A percentile compares a stretch with the other conserved stretches of the same genome.
Conservation (phyloP, 2,113 vertebrate species). For the Paracanthobrama guichenoti region DNA sequence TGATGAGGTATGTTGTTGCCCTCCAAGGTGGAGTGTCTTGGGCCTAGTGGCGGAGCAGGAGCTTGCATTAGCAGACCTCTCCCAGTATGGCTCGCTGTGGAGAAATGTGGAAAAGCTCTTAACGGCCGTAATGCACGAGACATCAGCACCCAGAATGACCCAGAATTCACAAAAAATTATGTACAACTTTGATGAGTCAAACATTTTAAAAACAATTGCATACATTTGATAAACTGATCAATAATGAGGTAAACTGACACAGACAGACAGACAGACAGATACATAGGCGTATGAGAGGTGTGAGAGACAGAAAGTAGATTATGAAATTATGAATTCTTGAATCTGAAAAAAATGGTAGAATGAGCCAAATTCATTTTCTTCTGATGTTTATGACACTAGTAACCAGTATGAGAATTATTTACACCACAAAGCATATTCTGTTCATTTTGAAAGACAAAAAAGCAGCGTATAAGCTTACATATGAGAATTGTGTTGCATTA, state of each 20-base stretch:
- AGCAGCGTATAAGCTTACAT: neutral
- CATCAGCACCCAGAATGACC: slow-evolving; percentile 36
- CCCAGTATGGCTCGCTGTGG: slow-evolving; percentile 71
- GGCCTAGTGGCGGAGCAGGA: slow-evolving; percentile 68
- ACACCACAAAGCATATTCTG: neutral
- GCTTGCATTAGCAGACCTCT: slow-evolving; percentile 69
- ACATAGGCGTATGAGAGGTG: neutral
- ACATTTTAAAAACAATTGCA: neutral
- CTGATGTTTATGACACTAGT: neutral
- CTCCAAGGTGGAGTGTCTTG: slow-evolving; percentile 71
- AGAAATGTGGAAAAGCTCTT: slow-evolving; percentile 67
- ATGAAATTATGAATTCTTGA: neutral
- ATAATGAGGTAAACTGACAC: neutral
- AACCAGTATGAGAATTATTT: neutral
- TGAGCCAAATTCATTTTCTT: neutral
- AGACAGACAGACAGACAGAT: neutral
- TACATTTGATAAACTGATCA: neutral
- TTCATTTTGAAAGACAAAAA: neutral
- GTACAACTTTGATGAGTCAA: neutral
- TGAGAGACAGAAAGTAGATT: neutral
- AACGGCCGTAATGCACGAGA: slow-evolving; percentile 51
- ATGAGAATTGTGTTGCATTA: neutral
- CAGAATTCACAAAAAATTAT: neutral
- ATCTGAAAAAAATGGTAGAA: neutral
- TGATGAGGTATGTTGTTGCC: slow-evolving; percentile 71